A percentile compares a stretch with the other conserved stretches of the same genome.
Evolutionary conservation across 2,888 invertebrate genomes (phyloP).

Genomic region (Keiferia lycopersicella): DNA sequence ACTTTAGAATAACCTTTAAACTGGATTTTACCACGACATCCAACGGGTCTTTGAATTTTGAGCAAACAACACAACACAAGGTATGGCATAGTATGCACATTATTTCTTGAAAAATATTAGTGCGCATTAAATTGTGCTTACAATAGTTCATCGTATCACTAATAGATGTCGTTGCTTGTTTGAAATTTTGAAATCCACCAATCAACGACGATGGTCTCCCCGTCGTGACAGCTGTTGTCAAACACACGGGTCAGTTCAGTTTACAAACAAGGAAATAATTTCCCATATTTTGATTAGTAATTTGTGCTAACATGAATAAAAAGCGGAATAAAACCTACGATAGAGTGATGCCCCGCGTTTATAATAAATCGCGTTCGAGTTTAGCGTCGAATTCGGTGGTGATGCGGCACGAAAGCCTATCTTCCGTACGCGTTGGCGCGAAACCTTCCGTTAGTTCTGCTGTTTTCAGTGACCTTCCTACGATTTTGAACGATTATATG

Average conservation of each 20-base stretch:
- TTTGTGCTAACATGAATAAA: slow-evolving; percentile 23
- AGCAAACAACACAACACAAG: too few species aligned
- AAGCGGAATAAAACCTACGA: slow-evolving; percentile 50
- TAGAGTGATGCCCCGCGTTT: slow-evolving; percentile 68
- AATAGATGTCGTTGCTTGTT: too few species aligned
- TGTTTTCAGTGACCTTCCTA: slow-evolving; percentile 64
- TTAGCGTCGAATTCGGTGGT: slow-evolving; percentile 55
- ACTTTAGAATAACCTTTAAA: too few species aligned
- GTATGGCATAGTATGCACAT: too few species aligned
- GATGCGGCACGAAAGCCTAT: slow-evolving; percentile 57
- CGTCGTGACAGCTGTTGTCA: not conserved
- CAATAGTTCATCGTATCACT: too few species aligned
- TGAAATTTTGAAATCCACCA: too few species aligned
- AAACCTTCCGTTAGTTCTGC: slow-evolving; percentile 59
- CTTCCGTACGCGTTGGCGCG: slow-evolving; percentile 60
- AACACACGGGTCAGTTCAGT: slow-evolving; percentile 2
- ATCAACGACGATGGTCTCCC: not conserved
- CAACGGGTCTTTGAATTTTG: too few species aligned
- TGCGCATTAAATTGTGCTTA: too few species aligned
- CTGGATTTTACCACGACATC: too few species aligned
- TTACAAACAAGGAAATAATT: slow-evolving; percentile 23
- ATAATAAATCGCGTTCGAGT: slow-evolving; percentile 47
- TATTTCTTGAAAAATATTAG: too few species aligned
- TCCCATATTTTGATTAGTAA: not conserved
- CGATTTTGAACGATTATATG: slow-evolving; percentile 61